Conservation (phyloP, 2,888 invertebrate species). For the Fissipunctia ypsillon region DNA sequence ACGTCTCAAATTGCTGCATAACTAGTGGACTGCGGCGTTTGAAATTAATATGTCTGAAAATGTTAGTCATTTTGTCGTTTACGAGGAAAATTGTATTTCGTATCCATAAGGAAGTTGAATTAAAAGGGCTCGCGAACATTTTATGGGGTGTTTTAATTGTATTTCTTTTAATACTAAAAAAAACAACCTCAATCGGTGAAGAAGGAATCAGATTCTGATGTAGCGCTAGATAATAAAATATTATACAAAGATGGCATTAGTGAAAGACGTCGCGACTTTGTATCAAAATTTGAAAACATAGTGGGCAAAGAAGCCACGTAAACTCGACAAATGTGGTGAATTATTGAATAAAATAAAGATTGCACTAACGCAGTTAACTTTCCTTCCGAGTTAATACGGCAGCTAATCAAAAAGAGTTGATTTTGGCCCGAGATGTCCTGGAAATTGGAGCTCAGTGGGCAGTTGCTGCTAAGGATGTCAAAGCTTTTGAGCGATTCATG, state of each 20-base stretch:
- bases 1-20: constrained; percentile 88
- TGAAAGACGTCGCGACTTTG: constrained; percentile 94
- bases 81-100: constrained; percentile 66
- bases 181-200: constrained; percentile 50
- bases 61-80: constrained; percentile 78
- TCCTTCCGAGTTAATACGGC: constrained; percentile 95
- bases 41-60: constrained; percentile 84
- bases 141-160: constrained; percentile 7
- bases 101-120: constrained; percentile 68
- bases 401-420: constrained; percentile 94
- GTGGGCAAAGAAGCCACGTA: constrained; percentile 95
- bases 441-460: constrained; percentile 99
- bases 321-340: constrained; percentile 96
- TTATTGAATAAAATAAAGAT: constrained; percentile 96
- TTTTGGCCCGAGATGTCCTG: constrained; percentile 96
- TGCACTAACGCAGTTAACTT: constrained; percentile 95
- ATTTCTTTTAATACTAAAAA: constrained; percentile 5
- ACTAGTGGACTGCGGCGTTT: constrained; percentile 88
- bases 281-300: constrained; percentile 96
- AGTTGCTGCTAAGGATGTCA: constrained; percentile 97
- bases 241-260: constrained; percentile 89
- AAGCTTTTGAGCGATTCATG: constrained; percentile 99
- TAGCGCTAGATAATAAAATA: constrained; percentile 13
- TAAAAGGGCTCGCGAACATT: constrained; percentile 44
- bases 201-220: constrained; percentile 3